Conservation (phyloP, 1,140 invertebrate genomes). For the Musca vetustissima region DNA sequence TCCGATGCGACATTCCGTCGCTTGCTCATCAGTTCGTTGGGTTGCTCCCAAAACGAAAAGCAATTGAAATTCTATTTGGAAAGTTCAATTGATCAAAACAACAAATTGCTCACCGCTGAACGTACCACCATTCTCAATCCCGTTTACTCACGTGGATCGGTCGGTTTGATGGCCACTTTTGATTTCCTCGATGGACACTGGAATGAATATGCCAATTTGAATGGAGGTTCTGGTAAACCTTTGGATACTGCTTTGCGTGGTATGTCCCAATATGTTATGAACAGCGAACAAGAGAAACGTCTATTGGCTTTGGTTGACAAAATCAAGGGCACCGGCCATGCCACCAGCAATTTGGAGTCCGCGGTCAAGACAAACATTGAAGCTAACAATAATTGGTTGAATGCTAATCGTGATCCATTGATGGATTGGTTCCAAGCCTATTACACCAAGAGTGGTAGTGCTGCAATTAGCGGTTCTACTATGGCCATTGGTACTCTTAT, state of each 20-base stretch:
- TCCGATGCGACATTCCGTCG: slow-evolving; percentile 61
- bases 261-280: slow-evolving; percentile 43
- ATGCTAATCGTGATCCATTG: slow-evolving; percentile 39
- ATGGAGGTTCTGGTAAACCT: slow-evolving; percentile 45
- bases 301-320: slow-evolving; percentile 37
- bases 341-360: slow-evolving; percentile 32
- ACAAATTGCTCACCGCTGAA: slow-evolving; percentile 40
- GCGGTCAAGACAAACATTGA: slow-evolving; percentile 35
- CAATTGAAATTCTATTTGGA: slow-evolving; percentile 41
- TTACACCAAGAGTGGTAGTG: slow-evolving; percentile 26
- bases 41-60: slow-evolving; percentile 57
- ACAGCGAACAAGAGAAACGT: slow-evolving; percentile 33
- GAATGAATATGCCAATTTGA: slow-evolving; percentile 38
- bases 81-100: slow-evolving; percentile 39
- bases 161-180: slow-evolving; percentile 38
- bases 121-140: slow-evolving; percentile 41
- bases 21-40: slow-evolving; percentile 59
- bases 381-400: slow-evolving; percentile 41
- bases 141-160: slow-evolving; percentile 40
- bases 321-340: slow-evolving; percentile 34
- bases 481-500: slow-evolving; percentile 33
- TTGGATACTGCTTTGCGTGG: slow-evolving; percentile 37
- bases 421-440: slow-evolving; percentile 32
- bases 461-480: slow-evolving; percentile 35
- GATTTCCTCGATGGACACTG: slow-evolving; percentile 43